Percentiles rank a stretch among this genome's conserved stretches.
These are phyloP conservation scores for Cheilosia soror DNA, from an alignment of 2,888 invertebrate genomes.

Conservation along the genomic window DNA sequence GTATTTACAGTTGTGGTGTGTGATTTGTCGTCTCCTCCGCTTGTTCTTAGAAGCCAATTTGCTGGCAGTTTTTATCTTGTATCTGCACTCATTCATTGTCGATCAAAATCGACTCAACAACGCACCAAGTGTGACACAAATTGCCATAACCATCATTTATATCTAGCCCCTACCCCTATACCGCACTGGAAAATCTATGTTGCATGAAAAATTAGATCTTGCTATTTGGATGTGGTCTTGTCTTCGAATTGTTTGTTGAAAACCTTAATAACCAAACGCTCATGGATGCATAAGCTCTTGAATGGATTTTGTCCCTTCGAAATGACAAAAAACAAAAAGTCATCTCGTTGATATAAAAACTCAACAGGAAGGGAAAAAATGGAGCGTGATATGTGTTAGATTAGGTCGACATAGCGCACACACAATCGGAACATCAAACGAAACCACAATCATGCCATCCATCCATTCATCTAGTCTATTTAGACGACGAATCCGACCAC, in stretches of 20 bases:
- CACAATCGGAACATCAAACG: slow-evolving; percentile 67
- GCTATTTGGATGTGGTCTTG: background rate
- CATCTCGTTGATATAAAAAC: background rate
- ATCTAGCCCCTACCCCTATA: background rate
- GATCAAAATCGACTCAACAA: slow-evolving; percentile 20
- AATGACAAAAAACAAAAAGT: slow-evolving; percentile 16
- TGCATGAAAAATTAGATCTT: slow-evolving; percentile 5
- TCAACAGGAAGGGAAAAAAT: slow-evolving; percentile 37
- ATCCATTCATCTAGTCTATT: slow-evolving; percentile 30
- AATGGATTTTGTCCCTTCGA: slow-evolving; percentile 34
- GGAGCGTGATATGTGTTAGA: slow-evolving; percentile 57
- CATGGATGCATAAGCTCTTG: slow-evolving; percentile 37
- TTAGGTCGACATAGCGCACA: slow-evolving; percentile 66
- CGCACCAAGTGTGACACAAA: slow-evolving; percentile 45
- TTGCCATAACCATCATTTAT: slow-evolving; percentile 39
- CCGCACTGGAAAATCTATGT: background rate
- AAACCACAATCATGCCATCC: slow-evolving; percentile 55
- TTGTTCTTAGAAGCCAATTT: slow-evolving; percentile 52
- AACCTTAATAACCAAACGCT: background rate
- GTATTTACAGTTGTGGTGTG: slow-evolving; percentile 49
- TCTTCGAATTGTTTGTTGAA: slow-evolving; percentile 39
- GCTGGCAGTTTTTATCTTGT: slow-evolving; percentile 51
- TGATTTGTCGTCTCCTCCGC: slow-evolving; percentile 8
- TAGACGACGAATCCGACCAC: slow-evolving; percentile 31
- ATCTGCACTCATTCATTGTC: slow-evolving; percentile 23